Conservation (phyloP, 2,113 vertebrate species). For the Megaceryle maxima region DNA sequence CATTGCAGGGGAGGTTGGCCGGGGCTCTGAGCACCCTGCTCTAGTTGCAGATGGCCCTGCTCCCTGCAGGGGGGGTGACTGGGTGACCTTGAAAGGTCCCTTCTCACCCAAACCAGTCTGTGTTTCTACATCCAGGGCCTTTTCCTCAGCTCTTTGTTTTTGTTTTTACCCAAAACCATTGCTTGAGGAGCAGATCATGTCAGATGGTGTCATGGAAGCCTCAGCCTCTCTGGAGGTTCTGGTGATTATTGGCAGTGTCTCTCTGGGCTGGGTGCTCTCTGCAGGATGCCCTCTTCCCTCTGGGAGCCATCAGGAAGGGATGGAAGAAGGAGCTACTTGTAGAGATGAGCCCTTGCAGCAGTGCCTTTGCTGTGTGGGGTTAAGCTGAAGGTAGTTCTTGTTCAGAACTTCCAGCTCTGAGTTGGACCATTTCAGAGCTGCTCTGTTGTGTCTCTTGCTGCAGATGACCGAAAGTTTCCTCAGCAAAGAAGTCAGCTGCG, state of each 20-base stretch:
- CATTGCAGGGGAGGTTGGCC: too few species aligned
- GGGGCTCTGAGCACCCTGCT: not conserved
- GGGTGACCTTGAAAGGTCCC: not conserved
- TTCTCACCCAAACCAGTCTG: not conserved
- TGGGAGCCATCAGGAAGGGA: not conserved
- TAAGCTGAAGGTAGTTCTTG: not conserved
- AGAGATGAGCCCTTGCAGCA: not conserved
- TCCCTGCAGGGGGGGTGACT: not conserved
- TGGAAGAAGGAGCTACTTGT: not conserved
- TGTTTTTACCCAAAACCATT: not conserved
- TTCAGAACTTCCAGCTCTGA: not conserved
- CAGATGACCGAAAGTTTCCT: conserved; percentile 88
- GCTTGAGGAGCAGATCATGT: not conserved
- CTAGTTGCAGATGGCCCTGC: not conserved
- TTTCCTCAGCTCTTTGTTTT: not conserved
- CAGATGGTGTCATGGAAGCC: rapidly evolving
- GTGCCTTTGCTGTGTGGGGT: not conserved
- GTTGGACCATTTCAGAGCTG: not conserved
- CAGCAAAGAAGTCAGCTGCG: conserved; percentile 85
- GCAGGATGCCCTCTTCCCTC: not conserved
- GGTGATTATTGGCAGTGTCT: not conserved
- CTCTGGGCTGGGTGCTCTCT: rapidly evolving
- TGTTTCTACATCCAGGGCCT: not conserved
- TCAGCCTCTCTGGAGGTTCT: not conserved
- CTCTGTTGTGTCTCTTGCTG: conserved; percentile 19